phyloP scores from a whole-genome alignment of 2,113 vertebrate species.

The Girardinichthys multiradiatus region DNA sequence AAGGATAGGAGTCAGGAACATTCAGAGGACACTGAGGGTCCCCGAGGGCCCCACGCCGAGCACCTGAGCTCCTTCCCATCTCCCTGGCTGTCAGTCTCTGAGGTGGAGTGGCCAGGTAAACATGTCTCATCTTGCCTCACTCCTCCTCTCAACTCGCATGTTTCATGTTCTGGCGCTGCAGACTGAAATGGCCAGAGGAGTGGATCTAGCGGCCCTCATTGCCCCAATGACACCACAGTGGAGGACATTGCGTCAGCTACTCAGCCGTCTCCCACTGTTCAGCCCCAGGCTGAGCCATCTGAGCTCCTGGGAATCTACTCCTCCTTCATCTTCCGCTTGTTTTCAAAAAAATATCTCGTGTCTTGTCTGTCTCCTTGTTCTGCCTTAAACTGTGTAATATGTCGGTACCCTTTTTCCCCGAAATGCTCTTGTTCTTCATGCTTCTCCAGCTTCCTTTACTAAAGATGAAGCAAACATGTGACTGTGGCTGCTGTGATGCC shows the following conservation, averaged over 20 bases:
- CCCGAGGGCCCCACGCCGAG: slow-evolving; percentile 50
- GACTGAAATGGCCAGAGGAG: slow-evolving; percentile 36
- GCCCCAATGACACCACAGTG: slow-evolving; percentile 55
- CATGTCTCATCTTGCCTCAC: slow-evolving; percentile 58
- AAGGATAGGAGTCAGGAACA: slow-evolving; percentile 75
- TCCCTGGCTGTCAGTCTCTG: slow-evolving; percentile 80
- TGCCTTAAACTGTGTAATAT: background rate
- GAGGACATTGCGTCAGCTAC: slow-evolving; percentile 67
- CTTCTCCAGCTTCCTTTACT: slow-evolving; percentile 1
- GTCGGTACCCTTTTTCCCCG: background rate
- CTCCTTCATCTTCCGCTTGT: slow-evolving; percentile 16
- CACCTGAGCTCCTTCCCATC: slow-evolving; percentile 78
- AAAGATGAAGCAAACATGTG: slow-evolving; percentile 1
- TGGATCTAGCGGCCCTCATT: slow-evolving; percentile 18
- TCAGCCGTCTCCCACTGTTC: slow-evolving; percentile 59
- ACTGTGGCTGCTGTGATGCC: slow-evolving; percentile 1
- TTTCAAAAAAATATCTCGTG: background rate
- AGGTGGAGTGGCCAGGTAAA: slow-evolving; percentile 83
- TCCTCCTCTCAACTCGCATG: background rate
- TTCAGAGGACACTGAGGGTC: slow-evolving; percentile 60
- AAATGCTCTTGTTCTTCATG: slow-evolving; percentile 16
- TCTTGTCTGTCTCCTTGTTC: background rate
- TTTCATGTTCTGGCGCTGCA: background rate
- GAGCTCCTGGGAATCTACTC: slow-evolving; percentile 67
- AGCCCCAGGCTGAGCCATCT: slow-evolving; percentile 64